Conservation (phyloP, 2,113 vertebrate species). For the Apeltes quadracus region DNA sequence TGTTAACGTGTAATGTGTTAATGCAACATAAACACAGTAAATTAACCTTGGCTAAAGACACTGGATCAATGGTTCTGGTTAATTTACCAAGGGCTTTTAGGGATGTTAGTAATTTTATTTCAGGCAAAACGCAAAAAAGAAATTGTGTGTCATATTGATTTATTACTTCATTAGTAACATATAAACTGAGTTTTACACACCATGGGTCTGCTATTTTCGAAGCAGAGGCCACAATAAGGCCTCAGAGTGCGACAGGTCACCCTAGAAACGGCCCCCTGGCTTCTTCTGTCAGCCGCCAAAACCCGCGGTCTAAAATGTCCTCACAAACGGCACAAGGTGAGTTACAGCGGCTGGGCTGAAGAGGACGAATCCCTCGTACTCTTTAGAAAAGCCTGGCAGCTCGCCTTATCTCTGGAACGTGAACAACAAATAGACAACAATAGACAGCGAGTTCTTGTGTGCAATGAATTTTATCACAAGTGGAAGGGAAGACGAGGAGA, state of each 20-base stretch:
- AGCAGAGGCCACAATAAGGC: no score
- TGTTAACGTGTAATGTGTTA: neutral
- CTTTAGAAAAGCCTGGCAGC: slow-evolving; percentile 1
- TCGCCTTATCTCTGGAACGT: neutral
- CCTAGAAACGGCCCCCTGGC: neutral
- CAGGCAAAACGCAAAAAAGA: no score
- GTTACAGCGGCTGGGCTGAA: neutral
- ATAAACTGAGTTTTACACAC: no score
- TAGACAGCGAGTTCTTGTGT: neutral
- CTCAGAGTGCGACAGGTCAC: neutral
- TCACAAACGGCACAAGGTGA: neutral
- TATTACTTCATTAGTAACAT: no score
- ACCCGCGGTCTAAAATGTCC: neutral
- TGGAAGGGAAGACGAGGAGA: neutral
- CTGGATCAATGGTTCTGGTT: neutral
- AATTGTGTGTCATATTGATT: no score
- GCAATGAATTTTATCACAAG: neutral
- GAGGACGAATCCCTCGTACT: neutral
- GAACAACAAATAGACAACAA: neutral
- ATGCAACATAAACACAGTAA: neutral
- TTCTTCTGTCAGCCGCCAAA: neutral
- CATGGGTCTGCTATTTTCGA: no score
- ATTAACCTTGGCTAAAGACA: neutral
- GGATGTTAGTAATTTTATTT: no score
- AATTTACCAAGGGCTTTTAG: neutral